phyloP scores from a whole-genome alignment of 1,140 invertebrate species.

The Hetaerina americana region DNA sequence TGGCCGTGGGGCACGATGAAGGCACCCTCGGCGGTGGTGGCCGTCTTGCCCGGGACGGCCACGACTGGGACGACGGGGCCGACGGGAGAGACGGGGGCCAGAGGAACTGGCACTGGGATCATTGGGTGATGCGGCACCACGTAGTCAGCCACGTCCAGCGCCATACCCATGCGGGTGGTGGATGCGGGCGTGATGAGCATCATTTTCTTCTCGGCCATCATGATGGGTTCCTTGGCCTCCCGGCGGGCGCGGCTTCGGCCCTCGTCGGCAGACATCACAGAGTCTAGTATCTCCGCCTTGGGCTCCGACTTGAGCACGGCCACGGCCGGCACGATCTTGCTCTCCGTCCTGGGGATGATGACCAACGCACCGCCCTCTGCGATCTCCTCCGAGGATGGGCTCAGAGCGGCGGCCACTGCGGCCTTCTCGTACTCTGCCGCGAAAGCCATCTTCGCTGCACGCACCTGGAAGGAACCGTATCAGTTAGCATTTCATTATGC shows the following conservation, averaged over 20 bases:
- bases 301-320: neutral
- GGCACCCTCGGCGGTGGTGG: neutral
- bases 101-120: neutral
- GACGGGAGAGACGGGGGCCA: neutral
- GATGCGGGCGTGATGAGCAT: neutral
- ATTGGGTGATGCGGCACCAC: neutral
- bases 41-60: neutral
- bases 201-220: neutral
- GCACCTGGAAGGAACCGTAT: no score
- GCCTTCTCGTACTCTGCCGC: constrained; percentile 12
- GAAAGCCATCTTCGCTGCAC: constrained; percentile 8
- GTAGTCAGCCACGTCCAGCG: neutral
- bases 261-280: neutral
- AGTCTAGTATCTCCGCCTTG: neutral
- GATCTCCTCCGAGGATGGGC: neutral
- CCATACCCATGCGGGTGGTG: neutral
- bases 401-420: constrained; percentile 7
- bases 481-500: no score
- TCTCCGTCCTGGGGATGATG: neutral
- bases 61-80: neutral
- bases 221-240: neutral
- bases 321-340: neutral
- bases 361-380: neutral
- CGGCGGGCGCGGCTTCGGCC: neutral
- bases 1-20: neutral